Conservation (phyloP, 2,888 invertebrate genomes). For the Ptilodon capucinus region DNA sequence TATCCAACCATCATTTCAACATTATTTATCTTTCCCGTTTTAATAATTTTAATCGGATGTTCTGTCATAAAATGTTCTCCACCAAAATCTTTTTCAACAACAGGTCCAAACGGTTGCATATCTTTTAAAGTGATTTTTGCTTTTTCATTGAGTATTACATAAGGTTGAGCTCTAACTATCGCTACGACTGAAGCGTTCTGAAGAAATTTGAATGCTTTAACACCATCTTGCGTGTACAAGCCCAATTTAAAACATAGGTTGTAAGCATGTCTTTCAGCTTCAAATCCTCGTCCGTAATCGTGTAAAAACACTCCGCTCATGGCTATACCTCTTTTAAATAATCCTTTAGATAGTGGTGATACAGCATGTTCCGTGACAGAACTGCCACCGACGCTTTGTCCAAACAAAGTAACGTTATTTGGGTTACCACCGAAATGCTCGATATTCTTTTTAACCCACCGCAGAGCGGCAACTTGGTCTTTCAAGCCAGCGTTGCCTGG, state of each 20-base stretch:
- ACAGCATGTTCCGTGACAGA: constrained; percentile 23
- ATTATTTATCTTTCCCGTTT: constrained; percentile 56
- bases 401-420: constrained; percentile 34
- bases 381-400: constrained; percentile 29
- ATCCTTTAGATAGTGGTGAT: constrained; percentile 43
- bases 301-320: constrained; percentile 38
- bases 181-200: constrained; percentile 26
- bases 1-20: constrained; percentile 86
- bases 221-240: constrained; percentile 29
- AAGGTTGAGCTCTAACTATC: constrained; percentile 7
- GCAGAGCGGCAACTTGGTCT: constrained; percentile 31
- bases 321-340: constrained; percentile 37
- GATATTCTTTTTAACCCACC: constrained; percentile 33
- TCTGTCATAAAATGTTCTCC: constrained; percentile 28
- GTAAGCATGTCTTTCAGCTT: constrained; percentile 35
- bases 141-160: constrained; percentile 6
- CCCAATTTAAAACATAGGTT: constrained; percentile 36
- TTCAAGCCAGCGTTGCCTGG: constrained; percentile 82
- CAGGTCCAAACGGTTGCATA: constrained; percentile 22
- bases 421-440: constrained; percentile 32
- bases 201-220: constrained; percentile 37
- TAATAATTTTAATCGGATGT: constrained; percentile 18
- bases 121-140: constrained; percentile 3
- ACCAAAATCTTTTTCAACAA: constrained; percentile 33
- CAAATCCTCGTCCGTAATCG: constrained; percentile 33